phyloP scores from a whole-genome alignment of 2,888 invertebrate species.

The Pyralis farinalis region DNA sequence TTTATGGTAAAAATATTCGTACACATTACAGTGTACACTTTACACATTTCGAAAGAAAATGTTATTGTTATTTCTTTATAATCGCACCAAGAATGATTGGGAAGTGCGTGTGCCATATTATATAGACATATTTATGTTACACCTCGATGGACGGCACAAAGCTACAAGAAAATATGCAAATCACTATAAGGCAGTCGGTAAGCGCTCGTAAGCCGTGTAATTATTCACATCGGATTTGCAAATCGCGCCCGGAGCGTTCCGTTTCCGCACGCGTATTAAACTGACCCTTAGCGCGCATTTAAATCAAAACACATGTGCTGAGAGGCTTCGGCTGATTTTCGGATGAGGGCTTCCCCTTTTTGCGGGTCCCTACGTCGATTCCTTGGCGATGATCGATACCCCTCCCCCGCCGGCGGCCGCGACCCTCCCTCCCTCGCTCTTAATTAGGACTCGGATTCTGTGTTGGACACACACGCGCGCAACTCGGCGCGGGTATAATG shows the following conservation, averaged over 20 bases:
- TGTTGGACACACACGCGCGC: conserved; percentile 87
- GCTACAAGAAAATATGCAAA: conserved; percentile 80
- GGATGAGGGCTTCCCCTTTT: conserved; percentile 77
- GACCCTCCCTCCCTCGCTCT: conserved; percentile 83
- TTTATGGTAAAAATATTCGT: no score
- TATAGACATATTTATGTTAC: conserved; percentile 36
- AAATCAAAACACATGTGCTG: conserved; percentile 80
- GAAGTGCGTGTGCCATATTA: conserved; percentile 8
- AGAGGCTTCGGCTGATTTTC: conserved; percentile 76
- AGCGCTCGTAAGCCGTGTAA: conserved; percentile 78
- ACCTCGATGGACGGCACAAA: conserved; percentile 49
- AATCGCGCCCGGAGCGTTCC: conserved; percentile 72
- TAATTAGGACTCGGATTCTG: conserved; percentile 93
- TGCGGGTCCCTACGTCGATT: conserved; percentile 79
- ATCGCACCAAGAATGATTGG: no score
- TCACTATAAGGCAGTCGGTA: conserved; percentile 78
- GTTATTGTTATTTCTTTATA: no score
- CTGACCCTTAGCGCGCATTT: conserved; percentile 75
- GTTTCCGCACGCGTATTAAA: conserved; percentile 68
- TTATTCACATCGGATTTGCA: conserved; percentile 80
- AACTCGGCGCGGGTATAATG: conserved; percentile 54
- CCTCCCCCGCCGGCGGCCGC: conserved; percentile 63
- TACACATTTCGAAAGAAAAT: no score
- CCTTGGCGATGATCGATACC: conserved; percentile 79
- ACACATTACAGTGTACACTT: no score